Evolutionary conservation across 2,113 vertebrate species (phyloP).

Genomic region (Phyllostomus discolor): DNA sequence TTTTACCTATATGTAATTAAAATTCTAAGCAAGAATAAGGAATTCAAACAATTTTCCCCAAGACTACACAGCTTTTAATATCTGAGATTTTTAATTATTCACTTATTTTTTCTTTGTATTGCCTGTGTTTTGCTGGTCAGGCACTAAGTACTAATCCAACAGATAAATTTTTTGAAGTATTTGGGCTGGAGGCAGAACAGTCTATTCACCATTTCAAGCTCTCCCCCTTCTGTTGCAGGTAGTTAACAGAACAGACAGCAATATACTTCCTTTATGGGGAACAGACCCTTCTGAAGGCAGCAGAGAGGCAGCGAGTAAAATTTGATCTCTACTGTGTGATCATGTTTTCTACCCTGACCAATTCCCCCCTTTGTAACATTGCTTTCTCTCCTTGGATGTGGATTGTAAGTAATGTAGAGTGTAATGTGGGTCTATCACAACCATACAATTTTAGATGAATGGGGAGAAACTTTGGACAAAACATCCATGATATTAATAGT

Average conservation of each 20-base stretch:
- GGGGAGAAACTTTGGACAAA: background rate
- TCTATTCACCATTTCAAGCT: background rate
- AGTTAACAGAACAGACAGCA: background rate
- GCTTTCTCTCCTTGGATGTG: background rate
- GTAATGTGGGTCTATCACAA: background rate
- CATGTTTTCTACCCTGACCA: background rate
- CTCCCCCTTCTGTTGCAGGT: background rate
- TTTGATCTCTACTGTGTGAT: background rate
- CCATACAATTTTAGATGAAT: rapidly evolving
- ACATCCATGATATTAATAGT: background rate
- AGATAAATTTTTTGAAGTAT: background rate
- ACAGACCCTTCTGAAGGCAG: background rate
- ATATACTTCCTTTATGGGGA: background rate
- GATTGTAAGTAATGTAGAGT: background rate
- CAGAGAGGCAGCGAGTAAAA: background rate
- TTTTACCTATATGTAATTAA: background rate
- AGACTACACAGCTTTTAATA: background rate
- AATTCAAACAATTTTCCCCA: background rate
- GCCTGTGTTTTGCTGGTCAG: background rate
- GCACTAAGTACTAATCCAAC: background rate
- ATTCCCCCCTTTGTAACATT: rapidly evolving
- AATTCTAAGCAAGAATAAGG: background rate
- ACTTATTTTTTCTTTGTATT: background rate
- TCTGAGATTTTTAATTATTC: background rate
- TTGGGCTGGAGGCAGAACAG: background rate